A percentile compares a stretch with the other conserved stretches of the same genome.
Conservation (phyloP, 2,888 invertebrate genomes). For the Mesorhabditis spiculigera region DNA sequence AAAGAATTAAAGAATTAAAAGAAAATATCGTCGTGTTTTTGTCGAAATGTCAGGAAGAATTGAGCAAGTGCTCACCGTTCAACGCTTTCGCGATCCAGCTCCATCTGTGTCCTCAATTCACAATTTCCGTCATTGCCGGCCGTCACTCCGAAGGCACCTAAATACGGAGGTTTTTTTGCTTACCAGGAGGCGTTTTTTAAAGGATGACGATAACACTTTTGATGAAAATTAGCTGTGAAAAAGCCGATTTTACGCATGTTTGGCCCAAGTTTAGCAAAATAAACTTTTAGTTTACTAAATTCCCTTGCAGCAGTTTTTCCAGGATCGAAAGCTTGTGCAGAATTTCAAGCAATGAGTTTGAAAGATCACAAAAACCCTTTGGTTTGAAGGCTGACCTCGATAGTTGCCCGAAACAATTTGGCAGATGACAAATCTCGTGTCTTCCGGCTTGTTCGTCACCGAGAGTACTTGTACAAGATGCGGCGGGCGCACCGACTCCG, state of each 20-base stretch:
- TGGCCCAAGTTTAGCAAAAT: no score
- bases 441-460: constrained; percentile 51
- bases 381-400: constrained; percentile 20
- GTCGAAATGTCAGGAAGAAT: neutral
- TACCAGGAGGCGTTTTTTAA: neutral
- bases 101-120: constrained; percentile 50
- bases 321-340: neutral
- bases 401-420: constrained; percentile 55
- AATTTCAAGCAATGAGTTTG: no score
- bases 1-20: no score
- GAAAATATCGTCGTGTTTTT: neutral
- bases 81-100: constrained; percentile 53
- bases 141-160: constrained; percentile 50
- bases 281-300: neutral
- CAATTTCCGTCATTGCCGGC: constrained; percentile 50
- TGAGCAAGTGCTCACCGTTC: constrained; percentile 29
- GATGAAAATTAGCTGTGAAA: neutral
- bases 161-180: neutral
- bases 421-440: constrained; percentile 52
- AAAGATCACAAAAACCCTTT: no score
- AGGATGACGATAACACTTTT: constrained; percentile 7
- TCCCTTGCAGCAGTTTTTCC: neutral
- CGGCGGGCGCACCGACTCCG: constrained; percentile 52
- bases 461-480: constrained; percentile 48
- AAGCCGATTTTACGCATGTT: no score